Percentiles rank a stretch among this genome's conserved stretches.
Conservation (phyloP, 2,797 vertebrate species). For the Tapera naevia region DNA sequence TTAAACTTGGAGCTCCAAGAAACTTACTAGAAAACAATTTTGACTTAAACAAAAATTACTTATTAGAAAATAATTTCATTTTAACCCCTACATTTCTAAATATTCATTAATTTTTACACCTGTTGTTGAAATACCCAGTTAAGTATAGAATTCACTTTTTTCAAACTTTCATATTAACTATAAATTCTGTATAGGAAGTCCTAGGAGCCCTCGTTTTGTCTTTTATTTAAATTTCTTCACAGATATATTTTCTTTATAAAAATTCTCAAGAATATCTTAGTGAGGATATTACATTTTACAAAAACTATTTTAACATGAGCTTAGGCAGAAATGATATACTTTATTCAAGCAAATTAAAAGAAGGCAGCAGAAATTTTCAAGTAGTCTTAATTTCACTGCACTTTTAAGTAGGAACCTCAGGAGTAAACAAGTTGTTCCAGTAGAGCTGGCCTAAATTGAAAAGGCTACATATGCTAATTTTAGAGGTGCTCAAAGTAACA, state of each 20-base stretch:
- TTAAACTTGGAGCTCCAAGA: constrained; percentile 34
- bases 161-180: not conserved
- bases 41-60: not conserved
- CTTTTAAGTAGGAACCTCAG: not conserved
- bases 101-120: not conserved
- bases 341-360: not conserved
- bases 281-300: not conserved
- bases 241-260: not conserved
- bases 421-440: constrained; percentile 11
- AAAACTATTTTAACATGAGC: not conserved
- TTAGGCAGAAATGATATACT: not conserved
- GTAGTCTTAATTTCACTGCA: not conserved
- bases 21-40: not conserved
- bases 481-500: constrained; percentile 1
- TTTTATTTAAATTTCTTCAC: constrained; percentile 2
- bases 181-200: not conserved
- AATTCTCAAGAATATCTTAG: not conserved
- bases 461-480: not conserved
- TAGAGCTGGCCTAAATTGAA: not conserved
- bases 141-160: not conserved
- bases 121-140: not conserved
- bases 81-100: not conserved
- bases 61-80: not conserved
- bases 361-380: constrained; percentile 12
- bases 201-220: not conserved